Evolutionary conservation across 1,140 invertebrate species (phyloP).

Genomic region (Pseudomyrmex pallidus): DNA sequence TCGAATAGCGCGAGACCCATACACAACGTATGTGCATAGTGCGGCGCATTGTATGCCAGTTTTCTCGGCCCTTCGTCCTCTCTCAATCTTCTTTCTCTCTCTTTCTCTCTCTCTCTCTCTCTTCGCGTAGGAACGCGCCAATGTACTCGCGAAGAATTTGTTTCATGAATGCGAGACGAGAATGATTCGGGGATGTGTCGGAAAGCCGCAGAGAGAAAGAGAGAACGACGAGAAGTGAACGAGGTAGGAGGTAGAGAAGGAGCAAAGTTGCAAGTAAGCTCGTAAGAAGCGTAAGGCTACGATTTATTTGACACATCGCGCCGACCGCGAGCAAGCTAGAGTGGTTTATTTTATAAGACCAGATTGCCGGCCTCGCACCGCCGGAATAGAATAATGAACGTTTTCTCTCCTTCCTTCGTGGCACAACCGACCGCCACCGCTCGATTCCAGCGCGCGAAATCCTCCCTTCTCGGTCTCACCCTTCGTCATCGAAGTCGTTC

Average conservation of each 20-base stretch:
- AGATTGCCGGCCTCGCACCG: slow-evolving; percentile 82
- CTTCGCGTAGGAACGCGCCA: slow-evolving; percentile 5
- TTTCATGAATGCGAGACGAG: slow-evolving; percentile 38
- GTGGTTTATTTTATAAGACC: slow-evolving; percentile 83
- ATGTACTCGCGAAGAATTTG: slow-evolving; percentile 24
- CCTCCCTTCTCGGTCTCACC: slow-evolving; percentile 60
- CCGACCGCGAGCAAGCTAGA: slow-evolving; percentile 74
- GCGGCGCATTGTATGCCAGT: slow-evolving; percentile 57
- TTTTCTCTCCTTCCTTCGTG: slow-evolving; percentile 72
- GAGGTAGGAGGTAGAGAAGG: slow-evolving; percentile 26
- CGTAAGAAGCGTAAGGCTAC: slow-evolving; percentile 79
- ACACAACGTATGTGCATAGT: slow-evolving; percentile 49
- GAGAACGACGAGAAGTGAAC: not conserved
- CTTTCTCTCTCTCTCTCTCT: no score
- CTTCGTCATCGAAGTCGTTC: slow-evolving; percentile 76
- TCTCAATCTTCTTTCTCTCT: slow-evolving; percentile 24
- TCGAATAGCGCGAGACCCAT: slow-evolving; percentile 9
- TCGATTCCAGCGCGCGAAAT: slow-evolving; percentile 18
- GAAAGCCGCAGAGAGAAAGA: slow-evolving; percentile 11
- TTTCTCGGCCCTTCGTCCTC: slow-evolving; percentile 43
- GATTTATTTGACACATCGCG: slow-evolving; percentile 84
- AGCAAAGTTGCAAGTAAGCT: slow-evolving; percentile 68
- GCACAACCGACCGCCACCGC: not conserved
- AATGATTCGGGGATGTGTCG: not conserved
- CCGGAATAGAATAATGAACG: slow-evolving; percentile 83